Base-by-base conservation (phyloP, 2,888 invertebrate species). In the Sinelater perroti region DNA sequence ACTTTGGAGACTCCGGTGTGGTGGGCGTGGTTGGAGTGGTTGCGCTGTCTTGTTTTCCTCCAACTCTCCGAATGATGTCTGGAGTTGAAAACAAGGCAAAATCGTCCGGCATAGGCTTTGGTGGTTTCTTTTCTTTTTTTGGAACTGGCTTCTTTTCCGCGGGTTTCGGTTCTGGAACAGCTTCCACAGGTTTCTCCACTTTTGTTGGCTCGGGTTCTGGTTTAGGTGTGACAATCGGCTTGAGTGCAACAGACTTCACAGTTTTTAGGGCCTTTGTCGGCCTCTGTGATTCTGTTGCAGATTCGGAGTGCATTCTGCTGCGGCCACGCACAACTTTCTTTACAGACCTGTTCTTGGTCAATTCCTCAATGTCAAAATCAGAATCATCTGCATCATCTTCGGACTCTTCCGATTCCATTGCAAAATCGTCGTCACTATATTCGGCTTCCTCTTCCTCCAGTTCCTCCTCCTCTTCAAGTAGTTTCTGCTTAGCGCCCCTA, bases 21-120 rank as follows among this genome's bases (percentile, higher is more conserved):
- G 70, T 69, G 11, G 64, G 62, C 8, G 73, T 61, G 10, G 70
- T 64, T 14, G 67, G 62, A 28, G 73, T 67, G 17, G 75, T 72
- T 6, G 67, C 64, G 3, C 72, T 62, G 18, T 72, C 71, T 55
- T 79, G 73, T 11, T 80, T 64, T 55, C 36, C 18, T 35, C 69
- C 74, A 10, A 89, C 87, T 67, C 89, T 81, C 67, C 89, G 81
- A 55, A 90, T 89, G 49, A 90, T 89, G 80, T 91, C 91, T 13
- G 91, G 90, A 31, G 89, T 86, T 3, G 90, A 90, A 74, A 91
- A 90, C 55, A 91, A 76, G 26, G 89, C 87, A 55, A 90, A 84
- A 82, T 86, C 86, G 70, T 86, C 85, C 24, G 77, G 67, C 79
- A 77, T 64, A 76, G 78, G 78, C 77, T 85, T 85, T 0, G 79